Percentiles rank a stretch among this genome's conserved stretches.
phyloP scores from a whole-genome alignment of 2,113 vertebrate species.

The Toxotes chatareus region DNA sequence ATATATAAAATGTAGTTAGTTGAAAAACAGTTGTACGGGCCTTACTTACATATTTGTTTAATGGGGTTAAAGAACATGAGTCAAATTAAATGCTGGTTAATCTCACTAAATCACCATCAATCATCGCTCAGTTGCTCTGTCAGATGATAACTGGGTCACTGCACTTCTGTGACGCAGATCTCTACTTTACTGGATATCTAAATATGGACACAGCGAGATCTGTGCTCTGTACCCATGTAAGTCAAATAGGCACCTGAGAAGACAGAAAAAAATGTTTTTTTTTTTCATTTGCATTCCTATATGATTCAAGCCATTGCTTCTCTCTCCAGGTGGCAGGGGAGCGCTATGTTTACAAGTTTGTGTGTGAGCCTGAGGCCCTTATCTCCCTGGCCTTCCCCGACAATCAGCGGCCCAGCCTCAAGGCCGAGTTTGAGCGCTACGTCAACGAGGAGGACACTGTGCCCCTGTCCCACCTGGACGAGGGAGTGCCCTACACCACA shows the following conservation, averaged over 20 bases:
- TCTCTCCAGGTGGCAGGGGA: conserved; percentile 93
- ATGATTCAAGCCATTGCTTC: background rate
- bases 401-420: conserved; percentile 91
- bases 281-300: background rate
- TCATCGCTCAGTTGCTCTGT: background rate
- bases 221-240: background rate
- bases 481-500: conserved; percentile 84
- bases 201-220: background rate
- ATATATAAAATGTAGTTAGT: too few species aligned
- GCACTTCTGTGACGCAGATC: background rate
- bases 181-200: background rate
- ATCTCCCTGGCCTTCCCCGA: conserved; percentile 97
- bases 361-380: conserved; percentile 95
- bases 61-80: background rate
- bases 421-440: conserved; percentile 90
- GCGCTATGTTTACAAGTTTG: conserved; percentile 99
- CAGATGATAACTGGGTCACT: background rate
- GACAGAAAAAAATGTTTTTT: background rate
- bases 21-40: too few species aligned
- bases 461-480: conserved; percentile 95
- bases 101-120: background rate
- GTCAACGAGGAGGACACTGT: conserved; percentile 96
- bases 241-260: background rate
- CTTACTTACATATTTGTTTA: too few species aligned
- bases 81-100: background rate